Evolutionary conservation across 2,888 invertebrate genomes (phyloP), one percentile per base, ranked within the genome.

Genomic region (Baccha elongata): DNA sequence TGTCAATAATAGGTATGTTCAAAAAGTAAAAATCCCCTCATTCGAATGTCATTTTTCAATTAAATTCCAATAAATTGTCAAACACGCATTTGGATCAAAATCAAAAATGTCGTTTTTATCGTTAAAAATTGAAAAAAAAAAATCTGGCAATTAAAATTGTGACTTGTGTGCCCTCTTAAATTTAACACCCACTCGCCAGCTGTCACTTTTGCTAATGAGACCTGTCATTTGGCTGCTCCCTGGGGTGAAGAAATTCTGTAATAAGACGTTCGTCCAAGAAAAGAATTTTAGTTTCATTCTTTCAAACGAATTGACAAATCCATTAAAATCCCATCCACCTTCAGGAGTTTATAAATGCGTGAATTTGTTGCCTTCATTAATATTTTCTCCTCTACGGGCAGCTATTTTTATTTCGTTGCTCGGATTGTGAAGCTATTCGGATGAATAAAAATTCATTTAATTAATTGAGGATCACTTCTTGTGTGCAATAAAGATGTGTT

Each of bases 161-260:
- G 76, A 83, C 76, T 78, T 68, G 81, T 78, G 52, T 23, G 44
- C 58, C 68, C 78, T 68, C 78, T 40, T 72, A 62, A 76, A 78
- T 76, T 73, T 5, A 17, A 48, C 83, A 62, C 83, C 83, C 68
- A 83, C 83, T 78, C 69, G 40, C 26, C 58, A 64, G 76, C 73
- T 83, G 83, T 83, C 83, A 78, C 29, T 73, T 78, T 78, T 37
- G 76, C 83, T 83, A 83, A 83, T 83, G 83, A 83, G 83, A 78
- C 37, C 83, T 83, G 83, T 83, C 83, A 83, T 11, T 73, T 78
- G 53, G 68, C 8, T 55, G 68, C 72, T 64, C 67, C 13, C 44
- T 23, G 64, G n/a, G 64, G 72, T 83, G 76, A 67, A 78, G 76
- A 44, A 83, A 83, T 26, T 75, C 71, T 67, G n/a, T n/a, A n/a